Evolutionary conservation across 2,888 invertebrate genomes (phyloP), one percentile per base, ranked within the genome.

Genomic region (Heliconius ismenius): DNA sequence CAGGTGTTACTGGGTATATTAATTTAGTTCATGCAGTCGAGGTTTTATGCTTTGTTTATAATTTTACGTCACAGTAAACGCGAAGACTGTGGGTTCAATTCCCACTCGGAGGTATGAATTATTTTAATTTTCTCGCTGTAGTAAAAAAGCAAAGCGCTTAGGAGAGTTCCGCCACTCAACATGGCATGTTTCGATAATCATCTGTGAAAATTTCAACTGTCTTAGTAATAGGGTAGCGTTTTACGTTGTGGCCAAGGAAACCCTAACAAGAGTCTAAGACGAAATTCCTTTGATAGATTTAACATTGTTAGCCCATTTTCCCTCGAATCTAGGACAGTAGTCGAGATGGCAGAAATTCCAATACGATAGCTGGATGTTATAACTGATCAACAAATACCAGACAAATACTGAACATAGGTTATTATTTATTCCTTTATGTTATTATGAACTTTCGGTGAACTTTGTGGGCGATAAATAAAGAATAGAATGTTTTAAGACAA

Each of bases 291-390:
- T 18, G 18, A 43, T 39, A 67, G 67, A 67, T 67, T 67, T 67
- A 67, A 67, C 67, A 43, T 26, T 39, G 67, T 67, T 43, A 43
- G 67, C 24, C 67, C 67, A 67, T 67, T 67, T 39, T 67, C 67
- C 39, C 39, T 24, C 15, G 13, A 65, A 67, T 67, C 39, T 67
- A 10, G 67, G 24, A 24, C 67, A 67, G 67, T 24, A 24, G 13
- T 43, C 67, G 67, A 15, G 67, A 43, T 67, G 13, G n/a, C 67
- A 39, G 39, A 39, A 39, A 67, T 67, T 67, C 67, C 67, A 24
- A 39, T 67, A 36, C 13, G 24, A 39, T 24, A 24, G 15, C 39
- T 24, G 39, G 39, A 15, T 67, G 39, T 67, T 15, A 67, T 67
- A 67, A 67, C 39, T 15, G 67, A 24, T 39, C 24, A n/a, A 39